These are phyloP conservation scores for Allacma fusca DNA, from an alignment of 2,888 invertebrate species.

Conservation along the genomic window DNA sequence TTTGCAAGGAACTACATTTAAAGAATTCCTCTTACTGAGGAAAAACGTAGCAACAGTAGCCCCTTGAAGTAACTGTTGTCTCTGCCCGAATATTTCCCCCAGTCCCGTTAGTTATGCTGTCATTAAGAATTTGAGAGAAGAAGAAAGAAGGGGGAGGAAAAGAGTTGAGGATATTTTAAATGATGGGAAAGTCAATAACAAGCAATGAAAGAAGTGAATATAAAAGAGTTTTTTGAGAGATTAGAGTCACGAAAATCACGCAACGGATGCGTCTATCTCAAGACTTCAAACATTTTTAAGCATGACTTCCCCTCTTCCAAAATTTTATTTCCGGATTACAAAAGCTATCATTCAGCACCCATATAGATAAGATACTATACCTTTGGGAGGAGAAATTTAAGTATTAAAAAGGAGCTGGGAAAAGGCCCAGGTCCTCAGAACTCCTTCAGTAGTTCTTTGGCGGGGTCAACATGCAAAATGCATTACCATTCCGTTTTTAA, in stretches of 20 bases:
- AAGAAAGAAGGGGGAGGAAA: background rate
- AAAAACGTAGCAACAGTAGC: too few species aligned
- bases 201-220: background rate
- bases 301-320: slow-evolving; percentile 16
- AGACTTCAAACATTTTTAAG: slow-evolving; percentile 25
- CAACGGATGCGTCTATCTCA: slow-evolving; percentile 23
- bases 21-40: too few species aligned
- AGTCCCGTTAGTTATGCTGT: too few species aligned
- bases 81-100: too few species aligned
- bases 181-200: background rate
- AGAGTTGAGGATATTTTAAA: background rate
- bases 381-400: too few species aligned
- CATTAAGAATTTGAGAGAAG: background rate
- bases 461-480: too few species aligned
- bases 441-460: too few species aligned
- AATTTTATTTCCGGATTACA: slow-evolving; percentile 37
- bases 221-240: background rate
- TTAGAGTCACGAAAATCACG: slow-evolving; percentile 9
- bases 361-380: background rate
- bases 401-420: too few species aligned
- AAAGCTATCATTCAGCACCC: background rate
- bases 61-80: too few species aligned
- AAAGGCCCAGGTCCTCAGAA: too few species aligned
- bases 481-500: too few species aligned
- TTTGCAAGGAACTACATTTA: too few species aligned